These are phyloP conservation scores for Tanytarsus gracilentus DNA, from an alignment of 2,888 invertebrate genomes.

Conservation along the genomic window DNA sequence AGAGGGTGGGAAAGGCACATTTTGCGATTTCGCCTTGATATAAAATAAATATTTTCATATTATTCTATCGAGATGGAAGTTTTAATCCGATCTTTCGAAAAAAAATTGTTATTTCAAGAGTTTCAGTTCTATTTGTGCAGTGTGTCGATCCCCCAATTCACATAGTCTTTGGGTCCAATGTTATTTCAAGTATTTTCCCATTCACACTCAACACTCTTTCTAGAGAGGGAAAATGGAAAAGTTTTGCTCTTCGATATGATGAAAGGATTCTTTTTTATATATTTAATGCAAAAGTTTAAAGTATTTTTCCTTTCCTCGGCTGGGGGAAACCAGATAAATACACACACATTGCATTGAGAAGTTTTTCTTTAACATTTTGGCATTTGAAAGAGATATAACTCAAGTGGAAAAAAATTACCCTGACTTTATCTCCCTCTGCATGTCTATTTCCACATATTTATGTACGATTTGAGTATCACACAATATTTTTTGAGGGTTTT, in stretches of 20 bases:
- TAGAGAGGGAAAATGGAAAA: too few species aligned
- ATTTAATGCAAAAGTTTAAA: too few species aligned
- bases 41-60: constrained; percentile 29
- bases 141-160: not conserved
- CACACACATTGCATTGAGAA: not conserved
- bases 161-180: too few species aligned
- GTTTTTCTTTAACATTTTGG: too few species aligned
- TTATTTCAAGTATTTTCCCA: not conserved
- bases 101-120: constrained; percentile 28
- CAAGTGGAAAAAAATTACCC: constrained; percentile 12
- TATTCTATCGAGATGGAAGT: constrained; percentile 11
- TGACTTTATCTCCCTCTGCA: too few species aligned
- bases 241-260: too few species aligned
- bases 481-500: too few species aligned
- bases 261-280: too few species aligned
- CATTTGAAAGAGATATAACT: constrained; percentile 1
- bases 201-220: too few species aligned
- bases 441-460: too few species aligned
- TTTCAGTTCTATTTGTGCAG: not conserved
- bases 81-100: constrained; percentile 22
- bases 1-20: not conserved
- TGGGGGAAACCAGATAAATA: not conserved
- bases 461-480: too few species aligned
- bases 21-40: not conserved
- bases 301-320: not conserved